Evolutionary conservation across 1,140 invertebrate genomes (phyloP).

Genomic region (Drosophila saltans): DNA sequence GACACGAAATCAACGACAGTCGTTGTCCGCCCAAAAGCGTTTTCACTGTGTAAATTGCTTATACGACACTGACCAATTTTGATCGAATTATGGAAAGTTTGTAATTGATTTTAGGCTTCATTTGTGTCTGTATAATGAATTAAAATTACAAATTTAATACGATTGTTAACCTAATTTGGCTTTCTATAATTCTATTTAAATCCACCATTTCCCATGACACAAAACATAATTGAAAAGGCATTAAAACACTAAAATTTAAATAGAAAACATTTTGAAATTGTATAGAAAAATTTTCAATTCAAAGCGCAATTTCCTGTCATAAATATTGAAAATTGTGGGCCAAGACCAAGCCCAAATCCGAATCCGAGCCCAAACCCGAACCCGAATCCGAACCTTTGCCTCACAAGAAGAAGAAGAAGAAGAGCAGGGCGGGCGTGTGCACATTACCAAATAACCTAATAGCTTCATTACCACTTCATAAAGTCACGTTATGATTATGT

Average conservation of each 20-base stretch:
- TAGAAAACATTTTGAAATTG: slow-evolving; percentile 50
- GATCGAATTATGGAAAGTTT: too few relatives aligned
- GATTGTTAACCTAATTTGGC: slow-evolving; percentile 34
- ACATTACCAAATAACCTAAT: slow-evolving; percentile 61
- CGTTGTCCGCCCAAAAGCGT: too few relatives aligned
- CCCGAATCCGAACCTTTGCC: not conserved
- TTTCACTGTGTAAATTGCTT: too few relatives aligned
- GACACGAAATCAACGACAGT: too few relatives aligned
- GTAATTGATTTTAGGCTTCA: not conserved
- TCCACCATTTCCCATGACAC: slow-evolving; percentile 55
- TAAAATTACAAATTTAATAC: slow-evolving; percentile 31
- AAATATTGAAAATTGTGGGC: slow-evolving; percentile 74
- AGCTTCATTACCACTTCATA: slow-evolving; percentile 80
- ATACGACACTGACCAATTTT: too few relatives aligned
- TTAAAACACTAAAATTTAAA: slow-evolving; percentile 42
- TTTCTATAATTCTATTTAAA: slow-evolving; percentile 29
- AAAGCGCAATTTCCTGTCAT: slow-evolving; percentile 78
- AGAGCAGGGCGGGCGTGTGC: not conserved
- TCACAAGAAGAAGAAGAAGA: not conserved
- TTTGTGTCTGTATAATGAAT: not conserved
- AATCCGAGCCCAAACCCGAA: too few relatives aligned
- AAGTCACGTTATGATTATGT: slow-evolving; percentile 76
- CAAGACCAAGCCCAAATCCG: slow-evolving; percentile 47
- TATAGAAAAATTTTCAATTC: slow-evolving; percentile 62
- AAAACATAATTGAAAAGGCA: slow-evolving; percentile 56